Percentiles rank a stretch among this genome's conserved stretches.
phyloP scores from a whole-genome alignment of 2,888 invertebrate species.

The Lithophane socia region DNA sequence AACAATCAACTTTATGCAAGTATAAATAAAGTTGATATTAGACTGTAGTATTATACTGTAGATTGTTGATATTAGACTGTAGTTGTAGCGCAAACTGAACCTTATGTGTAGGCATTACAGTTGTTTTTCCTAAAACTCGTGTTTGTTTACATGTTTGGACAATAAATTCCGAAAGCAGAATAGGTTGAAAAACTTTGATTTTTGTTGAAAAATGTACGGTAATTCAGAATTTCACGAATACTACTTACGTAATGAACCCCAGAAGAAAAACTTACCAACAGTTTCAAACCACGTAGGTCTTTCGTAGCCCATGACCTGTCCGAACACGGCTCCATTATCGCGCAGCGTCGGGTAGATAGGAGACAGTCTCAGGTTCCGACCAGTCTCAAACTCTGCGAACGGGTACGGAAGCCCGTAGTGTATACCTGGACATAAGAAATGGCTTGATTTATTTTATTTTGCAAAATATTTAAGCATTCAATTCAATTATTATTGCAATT shows the following conservation, averaged over 20 bases:
- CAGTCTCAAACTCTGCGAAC: slow-evolving; percentile 96
- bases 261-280: slow-evolving; percentile 74
- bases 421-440: slow-evolving; percentile 82
- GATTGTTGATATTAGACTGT: too few species aligned
- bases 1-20: too few species aligned
- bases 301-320: slow-evolving; percentile 99
- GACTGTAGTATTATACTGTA: too few species aligned
- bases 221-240: slow-evolving; percentile 1
- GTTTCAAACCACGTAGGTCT: slow-evolving; percentile 97
- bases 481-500: background rate
- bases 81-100: too few species aligned
- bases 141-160: too few species aligned
- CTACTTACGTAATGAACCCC: background rate
- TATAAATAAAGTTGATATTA: too few species aligned
- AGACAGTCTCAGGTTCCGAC: slow-evolving; percentile 97
- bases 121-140: too few species aligned
- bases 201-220: background rate
- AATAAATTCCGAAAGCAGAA: too few species aligned
- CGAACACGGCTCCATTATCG: slow-evolving; percentile 98
- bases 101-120: too few species aligned
- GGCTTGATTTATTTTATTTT: background rate
- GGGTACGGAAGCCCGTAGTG: slow-evolving; percentile 96
- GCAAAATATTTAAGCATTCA: background rate
- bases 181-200: too few species aligned
- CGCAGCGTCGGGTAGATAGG: slow-evolving; percentile 98